A percentile compares a stretch with the other conserved stretches of the same genome.
phyloP scores from a whole-genome alignment of 2,888 invertebrate species.

The Netelia melanura region DNA sequence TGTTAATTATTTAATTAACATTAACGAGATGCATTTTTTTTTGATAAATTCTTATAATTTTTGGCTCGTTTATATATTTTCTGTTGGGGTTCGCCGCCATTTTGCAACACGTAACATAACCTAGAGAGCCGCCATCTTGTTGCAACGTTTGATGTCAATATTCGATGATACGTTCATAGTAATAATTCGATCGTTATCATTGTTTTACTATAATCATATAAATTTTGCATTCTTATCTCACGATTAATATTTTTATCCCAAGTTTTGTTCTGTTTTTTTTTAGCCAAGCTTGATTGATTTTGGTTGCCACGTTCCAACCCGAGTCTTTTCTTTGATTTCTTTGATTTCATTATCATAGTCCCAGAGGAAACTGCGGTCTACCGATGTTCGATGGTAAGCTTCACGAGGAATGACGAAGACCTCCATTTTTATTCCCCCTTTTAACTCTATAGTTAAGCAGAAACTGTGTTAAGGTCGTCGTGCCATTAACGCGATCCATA shows the following conservation, averaged over 20 bases:
- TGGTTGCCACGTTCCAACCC: conserved; percentile 70
- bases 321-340: conserved; percentile 77
- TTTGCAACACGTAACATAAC: too few relatives aligned
- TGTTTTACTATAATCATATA: conserved; percentile 31
- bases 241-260: conserved; percentile 43
- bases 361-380: conserved; percentile 78
- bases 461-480: too few relatives aligned
- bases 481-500: too few relatives aligned
- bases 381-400: conserved; percentile 84
- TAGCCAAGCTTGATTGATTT: conserved; percentile 80
- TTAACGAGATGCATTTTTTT: too few relatives aligned
- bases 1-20: too few relatives aligned
- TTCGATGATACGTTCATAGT: neutral
- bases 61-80: too few relatives aligned
- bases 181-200: neutral
- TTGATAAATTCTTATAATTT: too few relatives aligned
- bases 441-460: too few relatives aligned
- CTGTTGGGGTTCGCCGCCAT: too few relatives aligned
- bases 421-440: neutral
- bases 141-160: too few relatives aligned
- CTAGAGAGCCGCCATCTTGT: too few relatives aligned
- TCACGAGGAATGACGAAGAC: conserved; percentile 32
- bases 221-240: conserved; percentile 42
- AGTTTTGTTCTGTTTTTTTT: conserved; percentile 70
- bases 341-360: conserved; percentile 77